Conservation (phyloP, 2,888 invertebrate species). For the Electrophaes corylata region DNA sequence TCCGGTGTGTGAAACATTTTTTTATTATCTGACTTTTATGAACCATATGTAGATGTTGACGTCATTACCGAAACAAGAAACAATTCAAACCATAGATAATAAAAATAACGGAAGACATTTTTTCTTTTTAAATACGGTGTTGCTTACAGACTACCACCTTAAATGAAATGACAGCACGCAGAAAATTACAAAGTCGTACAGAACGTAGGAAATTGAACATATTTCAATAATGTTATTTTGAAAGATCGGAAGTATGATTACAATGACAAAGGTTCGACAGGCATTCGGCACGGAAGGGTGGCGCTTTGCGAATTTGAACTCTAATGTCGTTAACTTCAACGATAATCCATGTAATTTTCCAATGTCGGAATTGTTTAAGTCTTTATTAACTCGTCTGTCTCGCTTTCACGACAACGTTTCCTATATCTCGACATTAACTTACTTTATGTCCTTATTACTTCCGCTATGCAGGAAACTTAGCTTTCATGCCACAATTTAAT, state of each 20-base stretch:
- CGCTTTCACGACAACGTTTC: slow-evolving; percentile 52
- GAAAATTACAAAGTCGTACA: slow-evolving; percentile 66
- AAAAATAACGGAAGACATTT: too few species aligned
- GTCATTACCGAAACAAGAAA: too few species aligned
- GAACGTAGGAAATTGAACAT: slow-evolving; percentile 81
- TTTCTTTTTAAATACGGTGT: slow-evolving; percentile 36
- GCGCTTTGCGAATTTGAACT: slow-evolving; percentile 61
- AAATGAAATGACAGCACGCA: slow-evolving; percentile 48
- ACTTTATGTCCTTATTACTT: slow-evolving; percentile 52
- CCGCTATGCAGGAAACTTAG: neutral
- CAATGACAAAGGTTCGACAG: slow-evolving; percentile 84
- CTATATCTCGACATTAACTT: slow-evolving; percentile 52
- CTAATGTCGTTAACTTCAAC: slow-evolving; percentile 54
- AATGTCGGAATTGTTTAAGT: slow-evolving; percentile 53
- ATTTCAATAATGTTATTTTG: slow-evolving; percentile 83
- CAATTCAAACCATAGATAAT: too few species aligned
- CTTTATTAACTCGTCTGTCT: slow-evolving; percentile 66
- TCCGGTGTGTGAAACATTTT: too few species aligned
- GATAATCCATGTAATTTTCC: slow-evolving; percentile 50
- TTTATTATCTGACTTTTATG: too few species aligned
- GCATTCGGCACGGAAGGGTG: slow-evolving; percentile 54
- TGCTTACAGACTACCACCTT: slow-evolving; percentile 36
- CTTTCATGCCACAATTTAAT: neutral
- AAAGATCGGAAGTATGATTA: slow-evolving; percentile 82
- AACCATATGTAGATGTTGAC: too few species aligned